Conservation (phyloP, 2,888 invertebrate species). For the Octonoba sinensis region DNA sequence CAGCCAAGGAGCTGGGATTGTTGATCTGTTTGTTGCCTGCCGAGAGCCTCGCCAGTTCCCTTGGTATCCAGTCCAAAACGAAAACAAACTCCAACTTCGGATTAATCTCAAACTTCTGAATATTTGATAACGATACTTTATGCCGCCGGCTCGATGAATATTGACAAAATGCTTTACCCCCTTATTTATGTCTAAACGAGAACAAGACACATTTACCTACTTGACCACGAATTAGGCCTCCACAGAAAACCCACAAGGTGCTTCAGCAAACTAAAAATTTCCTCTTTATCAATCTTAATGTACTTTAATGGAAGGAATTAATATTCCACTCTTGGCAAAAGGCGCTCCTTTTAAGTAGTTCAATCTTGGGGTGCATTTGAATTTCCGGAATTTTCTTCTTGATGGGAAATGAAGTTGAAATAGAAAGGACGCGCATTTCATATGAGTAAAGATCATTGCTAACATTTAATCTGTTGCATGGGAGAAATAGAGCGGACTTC, state of each 20-base stretch:
- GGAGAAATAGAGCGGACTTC: too few relatives aligned
- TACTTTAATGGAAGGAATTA: constrained; percentile 29
- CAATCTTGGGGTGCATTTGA: too few relatives aligned
- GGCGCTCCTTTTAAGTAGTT: too few relatives aligned
- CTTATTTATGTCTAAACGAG: constrained; percentile 47
- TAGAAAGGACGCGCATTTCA: too few relatives aligned
- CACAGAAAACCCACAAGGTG: constrained; percentile 26
- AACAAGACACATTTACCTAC: constrained; percentile 45
- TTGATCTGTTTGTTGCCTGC: constrained; percentile 64
- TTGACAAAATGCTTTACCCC: constrained; percentile 48
- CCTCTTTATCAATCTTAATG: constrained; percentile 24
- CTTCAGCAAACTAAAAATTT: constrained; percentile 46
- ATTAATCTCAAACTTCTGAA: constrained; percentile 61
- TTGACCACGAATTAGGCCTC: constrained; percentile 50
- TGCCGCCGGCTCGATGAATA: constrained; percentile 45
- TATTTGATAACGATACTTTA: constrained; percentile 62
- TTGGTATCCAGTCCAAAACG: constrained; percentile 55
- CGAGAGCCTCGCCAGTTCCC: constrained; percentile 40
- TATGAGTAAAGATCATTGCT: too few relatives aligned
- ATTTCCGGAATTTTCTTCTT: too few relatives aligned
- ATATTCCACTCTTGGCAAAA: constrained; percentile 21
- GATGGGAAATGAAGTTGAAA: too few relatives aligned
- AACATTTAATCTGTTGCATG: too few relatives aligned
- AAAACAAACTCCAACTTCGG: constrained; percentile 56
- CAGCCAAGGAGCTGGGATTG: constrained; percentile 50